Base-by-base conservation (phyloP, 2,113 vertebrate species). In the Gallinago media region DNA sequence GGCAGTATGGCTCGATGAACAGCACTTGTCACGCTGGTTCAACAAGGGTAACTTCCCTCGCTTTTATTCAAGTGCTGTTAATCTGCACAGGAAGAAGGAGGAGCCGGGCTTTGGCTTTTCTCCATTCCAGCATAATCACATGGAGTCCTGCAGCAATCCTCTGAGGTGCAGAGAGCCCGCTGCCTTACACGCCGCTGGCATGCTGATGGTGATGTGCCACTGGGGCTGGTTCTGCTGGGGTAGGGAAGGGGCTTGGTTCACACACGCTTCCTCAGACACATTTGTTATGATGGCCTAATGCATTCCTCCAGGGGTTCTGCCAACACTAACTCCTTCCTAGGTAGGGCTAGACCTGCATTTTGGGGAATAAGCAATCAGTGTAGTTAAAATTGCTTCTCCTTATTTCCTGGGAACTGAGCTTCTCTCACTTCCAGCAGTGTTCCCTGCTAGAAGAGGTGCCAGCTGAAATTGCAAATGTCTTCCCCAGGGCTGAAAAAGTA, bases 381-480 rank as follows among this genome's bases (percentile, higher is more conserved):
- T 15, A 72, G 42, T 65, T 85, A 79, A 91, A 92, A 66, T 52
- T 66, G 26, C 71, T 90, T 94, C 67, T 65, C 34, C 20, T 85
- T 79, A 34, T 44, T 90, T 95, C 59, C 67, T 67, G 78, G 89
- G 78, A 94, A 66, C 32, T 31, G 42, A 76, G 71, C 62, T 75
- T 59, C 38, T 78, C 40, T 63, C 2, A 3, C 49, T 93, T 77
- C 71, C 82, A 85, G 71, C 58, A 83, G 29, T 59, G 29, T 40
- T 86, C 59, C 32, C 42, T 66, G 31, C 71, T 63, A 50, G 62
- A 61, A 83, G n/a, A 50, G 52, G 12, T 90, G 59, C 79, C 92
- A 95, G 34, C 8, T 86, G 67, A 88, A 92, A 80, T 27, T 76
- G 32, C 46, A 80, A 76, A 85, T 80, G 8, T 55, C 42, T 79